These are phyloP conservation scores for Smittia aterrima DNA, from an alignment of 2,888 invertebrate species.

Conservation along the genomic window DNA sequence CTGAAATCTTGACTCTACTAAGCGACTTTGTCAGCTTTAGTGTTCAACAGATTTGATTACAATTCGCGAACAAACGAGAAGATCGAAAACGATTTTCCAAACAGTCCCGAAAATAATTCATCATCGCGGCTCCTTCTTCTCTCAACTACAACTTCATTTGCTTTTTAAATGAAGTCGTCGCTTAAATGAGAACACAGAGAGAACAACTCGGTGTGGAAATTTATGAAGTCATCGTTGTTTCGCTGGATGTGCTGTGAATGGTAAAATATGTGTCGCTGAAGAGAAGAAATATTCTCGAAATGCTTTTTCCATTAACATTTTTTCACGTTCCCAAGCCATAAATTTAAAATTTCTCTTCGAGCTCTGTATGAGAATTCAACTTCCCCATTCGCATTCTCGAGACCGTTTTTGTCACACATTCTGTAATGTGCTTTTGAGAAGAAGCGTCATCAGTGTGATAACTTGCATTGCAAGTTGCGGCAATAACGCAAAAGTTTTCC, in stretches of 20 bases:
- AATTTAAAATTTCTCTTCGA: slow-evolving; percentile 25
- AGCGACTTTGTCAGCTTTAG: too few relatives aligned
- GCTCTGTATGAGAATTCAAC: neutral
- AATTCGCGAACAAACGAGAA: too few relatives aligned
- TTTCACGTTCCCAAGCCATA: slow-evolving; percentile 28
- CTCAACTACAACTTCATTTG: neutral
- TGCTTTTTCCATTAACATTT: slow-evolving; percentile 37
- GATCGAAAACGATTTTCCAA: too few relatives aligned
- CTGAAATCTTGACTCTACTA: too few relatives aligned
- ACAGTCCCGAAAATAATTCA: too few relatives aligned
- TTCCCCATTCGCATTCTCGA: neutral
- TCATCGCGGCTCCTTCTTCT: neutral
- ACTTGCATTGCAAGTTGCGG: too few relatives aligned
- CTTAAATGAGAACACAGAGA: neutral
- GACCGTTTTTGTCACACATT: neutral
- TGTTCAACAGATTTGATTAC: too few relatives aligned
- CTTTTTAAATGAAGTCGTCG: slow-evolving; percentile 3
- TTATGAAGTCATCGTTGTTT: slow-evolving; percentile 2
- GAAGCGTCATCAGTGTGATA: too few relatives aligned
- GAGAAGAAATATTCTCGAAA: slow-evolving; percentile 9
- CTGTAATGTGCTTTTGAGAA: neutral
- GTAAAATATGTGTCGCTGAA: slow-evolving; percentile 2
- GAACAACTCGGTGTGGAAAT: neutral
- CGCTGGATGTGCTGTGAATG: slow-evolving; percentile 8
- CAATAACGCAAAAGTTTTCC: too few relatives aligned